A percentile compares a stretch with the other conserved stretches of the same genome.
Evolutionary conservation across 1,140 invertebrate species (phyloP).

Genomic region (Neodiprion virginianus): DNA sequence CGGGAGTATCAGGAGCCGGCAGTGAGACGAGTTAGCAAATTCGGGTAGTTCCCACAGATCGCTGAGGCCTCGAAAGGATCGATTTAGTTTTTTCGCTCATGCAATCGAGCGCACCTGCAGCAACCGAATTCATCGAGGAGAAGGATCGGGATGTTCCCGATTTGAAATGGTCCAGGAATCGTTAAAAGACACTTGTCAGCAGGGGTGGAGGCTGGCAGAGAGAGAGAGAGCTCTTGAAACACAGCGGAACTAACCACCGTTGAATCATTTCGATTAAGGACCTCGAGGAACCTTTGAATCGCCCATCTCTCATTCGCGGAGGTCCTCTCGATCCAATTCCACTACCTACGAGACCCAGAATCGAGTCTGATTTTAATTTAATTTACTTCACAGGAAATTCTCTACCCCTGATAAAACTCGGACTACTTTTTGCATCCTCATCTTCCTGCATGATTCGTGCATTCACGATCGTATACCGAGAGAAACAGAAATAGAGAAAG

Average conservation of each 20-base stretch:
- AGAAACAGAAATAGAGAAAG: background rate
- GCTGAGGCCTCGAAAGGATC: background rate
- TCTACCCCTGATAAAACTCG: background rate
- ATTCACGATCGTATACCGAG: background rate
- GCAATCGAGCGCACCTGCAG: background rate
- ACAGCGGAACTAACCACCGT: constrained; percentile 5
- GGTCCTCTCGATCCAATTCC: background rate
- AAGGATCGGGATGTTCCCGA: constrained; percentile 8
- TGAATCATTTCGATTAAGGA: constrained; percentile 11
- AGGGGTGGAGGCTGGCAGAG: background rate
- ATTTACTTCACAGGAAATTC: constrained; percentile 2
- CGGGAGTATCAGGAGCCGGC: too few species aligned
- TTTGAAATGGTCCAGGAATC: constrained; percentile 11
- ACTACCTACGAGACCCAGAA: background rate
- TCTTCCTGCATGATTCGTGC: background rate
- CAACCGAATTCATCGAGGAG: background rate
- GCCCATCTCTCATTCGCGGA: background rate
- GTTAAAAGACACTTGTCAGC: constrained; percentile 6
- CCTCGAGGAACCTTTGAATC: background rate
- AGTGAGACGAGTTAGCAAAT: too few species aligned
- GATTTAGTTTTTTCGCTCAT: background rate
- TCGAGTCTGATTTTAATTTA: constrained; percentile 10
- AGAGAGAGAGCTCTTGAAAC: background rate
- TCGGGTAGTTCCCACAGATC: too few species aligned
- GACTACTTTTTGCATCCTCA: background rate